These are phyloP conservation scores for Clarias fuscus DNA, from an alignment of 2,797 vertebrate genomes.

Conservation along the genomic window DNA sequence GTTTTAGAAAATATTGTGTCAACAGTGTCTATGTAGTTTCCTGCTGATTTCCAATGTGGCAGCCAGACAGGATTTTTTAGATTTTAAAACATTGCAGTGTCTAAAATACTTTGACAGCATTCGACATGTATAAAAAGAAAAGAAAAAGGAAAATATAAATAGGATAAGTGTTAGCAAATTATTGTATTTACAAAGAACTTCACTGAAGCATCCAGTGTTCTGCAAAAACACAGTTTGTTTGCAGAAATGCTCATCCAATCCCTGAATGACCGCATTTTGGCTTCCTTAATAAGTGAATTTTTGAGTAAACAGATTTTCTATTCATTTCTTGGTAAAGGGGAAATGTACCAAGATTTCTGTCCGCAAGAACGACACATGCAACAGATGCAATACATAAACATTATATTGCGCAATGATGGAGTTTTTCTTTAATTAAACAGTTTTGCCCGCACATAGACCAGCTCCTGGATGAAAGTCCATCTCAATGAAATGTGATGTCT, in stretches of 20 bases:
- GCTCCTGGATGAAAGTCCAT: not conserved
- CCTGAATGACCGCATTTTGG: not conserved
- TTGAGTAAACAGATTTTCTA: not conserved
- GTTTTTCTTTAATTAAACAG: not conserved
- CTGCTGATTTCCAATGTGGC: not conserved
- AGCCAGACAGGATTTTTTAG: not conserved
- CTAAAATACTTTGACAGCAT: not conserved
- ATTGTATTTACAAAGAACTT: not conserved
- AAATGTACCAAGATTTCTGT: not conserved
- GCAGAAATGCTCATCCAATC: not conserved
- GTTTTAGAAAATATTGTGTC: not conserved
- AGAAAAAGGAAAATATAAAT: not conserved
- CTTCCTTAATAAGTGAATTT: not conserved
- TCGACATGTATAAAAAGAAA: not conserved
- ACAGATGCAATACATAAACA: constrained; percentile 16
- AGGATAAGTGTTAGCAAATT: not conserved
- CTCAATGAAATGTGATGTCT: not conserved
- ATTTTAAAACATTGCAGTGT: not conserved
- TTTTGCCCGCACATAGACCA: not conserved
- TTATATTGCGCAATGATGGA: not conserved
- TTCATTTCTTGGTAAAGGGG: not conserved
- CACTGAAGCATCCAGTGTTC: not conserved
- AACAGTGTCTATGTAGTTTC: not conserved
- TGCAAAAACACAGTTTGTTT: not conserved
- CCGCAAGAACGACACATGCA: not conserved